phyloP scores from a whole-genome alignment of 2,888 invertebrate species.

The Caenorhabditis becei region DNA sequence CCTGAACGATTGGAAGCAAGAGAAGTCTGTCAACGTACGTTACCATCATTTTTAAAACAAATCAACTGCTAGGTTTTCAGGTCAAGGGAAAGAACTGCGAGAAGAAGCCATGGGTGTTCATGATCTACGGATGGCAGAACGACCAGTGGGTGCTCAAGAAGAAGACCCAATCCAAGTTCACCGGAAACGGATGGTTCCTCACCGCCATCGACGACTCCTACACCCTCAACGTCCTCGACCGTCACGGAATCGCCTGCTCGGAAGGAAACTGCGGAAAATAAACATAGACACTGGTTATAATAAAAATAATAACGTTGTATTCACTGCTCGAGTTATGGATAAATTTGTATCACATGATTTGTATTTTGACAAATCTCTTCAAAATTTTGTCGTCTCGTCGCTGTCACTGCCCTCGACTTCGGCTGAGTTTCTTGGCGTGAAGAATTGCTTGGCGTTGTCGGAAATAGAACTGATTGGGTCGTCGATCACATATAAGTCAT shows the following conservation, averaged over 20 bases:
- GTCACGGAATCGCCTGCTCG: conserved; percentile 67
- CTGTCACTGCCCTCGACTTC: conserved; percentile 19
- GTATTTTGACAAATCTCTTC: neutral
- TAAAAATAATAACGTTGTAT: conserved; percentile 35
- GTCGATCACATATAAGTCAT: conserved; percentile 25
- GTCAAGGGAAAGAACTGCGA: conserved; percentile 67
- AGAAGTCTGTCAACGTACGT: conserved; percentile 58
- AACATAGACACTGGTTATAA: conserved; percentile 28
- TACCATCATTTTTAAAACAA: neutral
- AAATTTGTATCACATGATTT: neutral
- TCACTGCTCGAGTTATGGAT: neutral
- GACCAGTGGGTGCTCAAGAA: conserved; percentile 65
- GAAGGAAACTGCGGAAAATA: conserved; percentile 70
- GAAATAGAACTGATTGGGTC: conserved; percentile 26
- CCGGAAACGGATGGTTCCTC: conserved; percentile 68
- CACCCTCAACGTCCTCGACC: conserved; percentile 58
- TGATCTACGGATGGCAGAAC: conserved; percentile 62
- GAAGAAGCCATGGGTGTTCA: conserved; percentile 67
- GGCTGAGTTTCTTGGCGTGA: conserved; percentile 45
- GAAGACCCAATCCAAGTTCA: conserved; percentile 66
- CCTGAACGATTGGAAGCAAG: conserved; percentile 48
- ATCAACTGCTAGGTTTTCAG: conserved; percentile 9
- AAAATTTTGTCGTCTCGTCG: no score
- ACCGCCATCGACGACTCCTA: conserved; percentile 56
- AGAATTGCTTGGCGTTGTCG: conserved; percentile 44